phyloP scores from a whole-genome alignment of 1,140 invertebrate genomes.

The Streblospio benedicti region DNA sequence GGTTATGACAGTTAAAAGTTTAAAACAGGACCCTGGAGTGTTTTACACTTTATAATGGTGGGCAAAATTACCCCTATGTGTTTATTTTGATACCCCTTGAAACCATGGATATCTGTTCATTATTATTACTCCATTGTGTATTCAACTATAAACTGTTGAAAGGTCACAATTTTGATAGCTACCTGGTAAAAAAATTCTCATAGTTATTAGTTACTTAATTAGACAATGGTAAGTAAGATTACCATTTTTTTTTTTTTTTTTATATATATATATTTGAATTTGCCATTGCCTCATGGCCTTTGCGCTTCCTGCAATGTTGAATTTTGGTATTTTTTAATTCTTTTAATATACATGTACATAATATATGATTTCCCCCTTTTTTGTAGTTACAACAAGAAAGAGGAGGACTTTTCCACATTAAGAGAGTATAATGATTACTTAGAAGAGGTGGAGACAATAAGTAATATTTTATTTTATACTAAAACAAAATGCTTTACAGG shows the following conservation, averaged over 20 bases:
- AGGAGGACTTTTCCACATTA: conserved; percentile 39
- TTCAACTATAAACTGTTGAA: too few species aligned
- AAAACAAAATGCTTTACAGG: neutral
- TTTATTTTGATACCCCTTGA: too few species aligned
- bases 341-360: neutral
- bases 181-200: neutral
- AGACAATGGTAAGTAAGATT: conserved; percentile 38
- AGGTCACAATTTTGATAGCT: neutral
- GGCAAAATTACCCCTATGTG: too few species aligned
- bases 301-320: neutral
- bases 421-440: conserved; percentile 44
- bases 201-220: neutral
- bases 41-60: too few species aligned
- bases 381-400: conserved; percentile 40
- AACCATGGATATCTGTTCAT: too few species aligned
- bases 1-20: too few species aligned
- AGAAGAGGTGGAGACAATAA: conserved; percentile 44
- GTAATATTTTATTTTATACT: conserved; percentile 24
- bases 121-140: too few species aligned
- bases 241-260: conserved; percentile 9
- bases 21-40: too few species aligned
- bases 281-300: neutral
- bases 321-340: neutral
- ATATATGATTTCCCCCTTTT: too few species aligned
- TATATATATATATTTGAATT: neutral